phyloP scores from a whole-genome alignment of 2,113 vertebrate genomes.

The Australoheros scitulus region DNA sequence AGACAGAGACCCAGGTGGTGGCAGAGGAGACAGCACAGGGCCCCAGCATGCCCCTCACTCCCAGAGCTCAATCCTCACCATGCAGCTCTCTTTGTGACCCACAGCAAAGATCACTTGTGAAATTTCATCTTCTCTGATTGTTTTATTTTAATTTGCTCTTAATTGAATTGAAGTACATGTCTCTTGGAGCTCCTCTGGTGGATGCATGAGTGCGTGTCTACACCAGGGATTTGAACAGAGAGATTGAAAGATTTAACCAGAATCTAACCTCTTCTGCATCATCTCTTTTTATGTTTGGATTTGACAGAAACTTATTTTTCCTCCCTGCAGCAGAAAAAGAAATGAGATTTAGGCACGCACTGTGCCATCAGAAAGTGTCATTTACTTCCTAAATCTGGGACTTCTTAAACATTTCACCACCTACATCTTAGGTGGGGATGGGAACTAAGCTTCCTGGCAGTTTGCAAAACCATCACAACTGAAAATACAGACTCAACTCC shows the following conservation, averaged over 20 bases:
- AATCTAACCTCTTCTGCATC: slow-evolving; percentile 9
- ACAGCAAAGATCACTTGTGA: neutral
- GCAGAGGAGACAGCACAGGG: neutral
- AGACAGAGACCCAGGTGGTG: slow-evolving; percentile 42
- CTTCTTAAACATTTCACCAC: slow-evolving; percentile 24
- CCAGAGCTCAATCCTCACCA: slow-evolving; percentile 4
- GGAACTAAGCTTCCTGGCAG: slow-evolving; percentile 15
- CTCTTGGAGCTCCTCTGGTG: slow-evolving; percentile 6
- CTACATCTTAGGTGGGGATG: slow-evolving; percentile 10
- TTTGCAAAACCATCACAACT: slow-evolving; percentile 1
- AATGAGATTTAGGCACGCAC: neutral
- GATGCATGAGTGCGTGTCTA: neutral
- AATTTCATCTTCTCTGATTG: slow-evolving; percentile 46
- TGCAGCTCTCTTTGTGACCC: neutral
- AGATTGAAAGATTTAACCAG: neutral
- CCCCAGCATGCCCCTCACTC: slow-evolving; percentile 30
- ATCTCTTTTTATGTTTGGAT: slow-evolving; percentile 11
- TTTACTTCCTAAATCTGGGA: slow-evolving; percentile 12
- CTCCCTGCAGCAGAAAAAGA: slow-evolving; percentile 1
- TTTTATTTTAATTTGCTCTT: slow-evolving; percentile 52
- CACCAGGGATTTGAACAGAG: neutral
- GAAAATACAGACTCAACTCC: neutral
- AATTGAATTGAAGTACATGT: slow-evolving; percentile 42
- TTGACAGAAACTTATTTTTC: slow-evolving; percentile 5
- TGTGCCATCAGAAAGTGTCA: slow-evolving; percentile 8